phyloP scores from a whole-genome alignment of 2,797 vertebrate genomes.

The Typhlichthys eigenmanni region DNA sequence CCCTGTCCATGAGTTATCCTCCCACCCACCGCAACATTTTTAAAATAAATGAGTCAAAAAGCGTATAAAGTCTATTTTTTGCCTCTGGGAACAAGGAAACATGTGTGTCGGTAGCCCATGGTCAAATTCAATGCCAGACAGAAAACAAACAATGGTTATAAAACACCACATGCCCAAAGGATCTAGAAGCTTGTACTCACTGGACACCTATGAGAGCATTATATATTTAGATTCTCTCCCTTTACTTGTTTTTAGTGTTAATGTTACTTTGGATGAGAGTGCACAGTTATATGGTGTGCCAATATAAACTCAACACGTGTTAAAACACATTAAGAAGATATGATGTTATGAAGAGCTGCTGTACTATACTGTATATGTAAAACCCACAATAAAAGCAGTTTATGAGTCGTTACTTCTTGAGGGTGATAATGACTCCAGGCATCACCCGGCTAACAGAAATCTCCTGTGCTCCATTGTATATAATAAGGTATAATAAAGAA shows the following conservation, averaged over 20 bases:
- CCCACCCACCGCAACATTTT: no score
- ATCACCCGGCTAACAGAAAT: constrained; percentile 7
- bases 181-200: no score
- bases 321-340: neutral
- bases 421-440: constrained; percentile 34
- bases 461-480: no score
- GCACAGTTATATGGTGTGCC: no score
- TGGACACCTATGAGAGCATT: no score
- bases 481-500: constrained; percentile 25
- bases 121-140: constrained; percentile 2
- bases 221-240: no score
- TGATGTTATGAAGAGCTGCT: neutral
- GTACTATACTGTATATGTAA: neutral
- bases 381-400: constrained; percentile 23
- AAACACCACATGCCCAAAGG: neutral
- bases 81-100: neutral
- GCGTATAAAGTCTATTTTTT: no score
- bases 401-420: constrained; percentile 35
- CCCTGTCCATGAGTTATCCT: no score
- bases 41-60: no score
- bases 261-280: no score
- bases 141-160: neutral
- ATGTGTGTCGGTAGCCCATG: neutral
- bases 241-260: no score
- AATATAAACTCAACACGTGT: no score